Conservation (phyloP, 2,888 invertebrate genomes). For the Volucella bombylans region DNA sequence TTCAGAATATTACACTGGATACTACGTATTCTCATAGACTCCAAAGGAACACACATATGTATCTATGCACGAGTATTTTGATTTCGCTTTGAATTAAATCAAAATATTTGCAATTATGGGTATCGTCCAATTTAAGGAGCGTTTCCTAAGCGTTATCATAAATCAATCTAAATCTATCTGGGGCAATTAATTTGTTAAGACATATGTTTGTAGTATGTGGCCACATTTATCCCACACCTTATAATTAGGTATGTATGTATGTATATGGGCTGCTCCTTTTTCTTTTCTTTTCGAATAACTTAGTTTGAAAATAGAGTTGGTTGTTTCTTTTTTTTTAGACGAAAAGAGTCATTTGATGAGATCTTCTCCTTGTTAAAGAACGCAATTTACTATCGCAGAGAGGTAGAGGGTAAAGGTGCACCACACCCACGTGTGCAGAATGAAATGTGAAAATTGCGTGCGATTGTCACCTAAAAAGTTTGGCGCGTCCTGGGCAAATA, state of each 20-base stretch:
- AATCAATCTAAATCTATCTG: conserved; percentile 66
- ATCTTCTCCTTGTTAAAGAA: conserved; percentile 67
- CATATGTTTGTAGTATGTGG: not conserved
- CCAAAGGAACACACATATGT: too few species aligned
- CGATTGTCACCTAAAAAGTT: conserved; percentile 66
- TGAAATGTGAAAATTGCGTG: conserved; percentile 69
- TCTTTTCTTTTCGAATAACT: conserved; percentile 25
- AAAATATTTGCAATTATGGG: conserved; percentile 13
- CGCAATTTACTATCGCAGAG: conserved; percentile 43
- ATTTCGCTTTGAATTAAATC: conserved; percentile 10
- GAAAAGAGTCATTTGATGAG: conserved; percentile 45
- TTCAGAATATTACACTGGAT: too few species aligned
- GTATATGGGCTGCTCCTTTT: conserved; percentile 56
- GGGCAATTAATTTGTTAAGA: conserved; percentile 46
- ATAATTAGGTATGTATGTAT: not conserved
- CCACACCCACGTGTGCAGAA: conserved; percentile 57
- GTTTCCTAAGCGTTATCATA: conserved; percentile 50
- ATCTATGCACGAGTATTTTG: not conserved
- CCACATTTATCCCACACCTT: conserved; percentile 64
- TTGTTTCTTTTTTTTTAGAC: conserved; percentile 33
- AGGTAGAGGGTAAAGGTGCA: conserved; percentile 13
- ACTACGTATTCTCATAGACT: too few species aligned
- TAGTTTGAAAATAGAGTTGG: conserved; percentile 19
- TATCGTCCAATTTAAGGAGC: conserved; percentile 43
- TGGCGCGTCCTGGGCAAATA: conserved; percentile 45